phyloP scores from a whole-genome alignment of 2,888 invertebrate genomes.

The Drosophila monieri region DNA sequence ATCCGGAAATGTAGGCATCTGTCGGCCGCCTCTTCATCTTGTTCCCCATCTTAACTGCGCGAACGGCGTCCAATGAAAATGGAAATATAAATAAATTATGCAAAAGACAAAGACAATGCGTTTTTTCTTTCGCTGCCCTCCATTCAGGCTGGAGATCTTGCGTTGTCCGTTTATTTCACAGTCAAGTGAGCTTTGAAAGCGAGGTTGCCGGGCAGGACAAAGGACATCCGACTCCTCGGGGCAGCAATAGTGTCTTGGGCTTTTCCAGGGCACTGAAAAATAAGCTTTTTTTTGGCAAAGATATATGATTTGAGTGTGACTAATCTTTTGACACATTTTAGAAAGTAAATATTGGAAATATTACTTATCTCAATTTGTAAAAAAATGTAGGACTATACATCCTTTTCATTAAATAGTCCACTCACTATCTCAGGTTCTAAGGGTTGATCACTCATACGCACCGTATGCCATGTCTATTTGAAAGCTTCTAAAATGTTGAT shows the following conservation, averaged over 20 bases:
- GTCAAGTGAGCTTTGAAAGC: slow-evolving; percentile 76
- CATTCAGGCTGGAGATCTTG: slow-evolving; percentile 31
- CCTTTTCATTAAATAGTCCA: no score
- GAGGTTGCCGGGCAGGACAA: slow-evolving; percentile 38
- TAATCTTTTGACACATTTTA: no score
- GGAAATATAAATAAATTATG: slow-evolving; percentile 76
- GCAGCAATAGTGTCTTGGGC: slow-evolving; percentile 33
- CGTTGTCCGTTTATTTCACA: slow-evolving; percentile 68
- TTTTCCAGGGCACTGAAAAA: slow-evolving; percentile 26
- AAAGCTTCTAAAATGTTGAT: neutral
- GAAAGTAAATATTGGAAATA: no score
- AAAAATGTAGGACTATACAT: no score
- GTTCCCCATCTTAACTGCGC: slow-evolving; percentile 42
- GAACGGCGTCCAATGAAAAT: slow-evolving; percentile 43
- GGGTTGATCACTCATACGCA: slow-evolving; percentile 1
- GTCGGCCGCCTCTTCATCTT: slow-evolving; percentile 23
- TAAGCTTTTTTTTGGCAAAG: slow-evolving; percentile 6
- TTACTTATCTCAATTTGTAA: no score
- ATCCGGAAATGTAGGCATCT: slow-evolving; percentile 65
- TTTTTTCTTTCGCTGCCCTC: slow-evolving; percentile 55
- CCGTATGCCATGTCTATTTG: neutral
- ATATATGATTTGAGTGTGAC: no score
- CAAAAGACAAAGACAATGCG: slow-evolving; percentile 76
- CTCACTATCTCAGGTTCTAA: neutral
- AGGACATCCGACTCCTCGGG: slow-evolving; percentile 28